Evolutionary conservation across 1,140 invertebrate genomes (phyloP), one percentile per base, ranked within the genome.

Genomic region (Zaprionus africanus): DNA sequence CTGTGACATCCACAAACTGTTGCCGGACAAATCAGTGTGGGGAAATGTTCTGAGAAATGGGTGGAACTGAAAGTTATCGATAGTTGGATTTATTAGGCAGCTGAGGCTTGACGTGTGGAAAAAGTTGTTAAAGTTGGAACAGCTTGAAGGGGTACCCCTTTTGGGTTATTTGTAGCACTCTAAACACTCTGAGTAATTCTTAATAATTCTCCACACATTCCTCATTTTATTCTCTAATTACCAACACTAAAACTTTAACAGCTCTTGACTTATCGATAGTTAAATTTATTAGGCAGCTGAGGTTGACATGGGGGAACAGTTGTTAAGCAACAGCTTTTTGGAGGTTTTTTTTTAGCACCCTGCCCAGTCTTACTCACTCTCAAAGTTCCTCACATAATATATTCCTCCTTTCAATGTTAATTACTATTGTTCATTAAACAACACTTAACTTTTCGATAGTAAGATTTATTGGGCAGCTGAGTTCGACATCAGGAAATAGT

Each of bases 1-100:
- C 31, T 63, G 61, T 63, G 61, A 53, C 59, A 49, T 46, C 15
- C 38, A 24, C 19, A n/a, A 28, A 43, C 41, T 15, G 38, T 56
- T 31, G 26, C 15, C 54, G 54, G 3, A 38, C 17, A 63, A 64
- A 53, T 17, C 49, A 41, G 49, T 53, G 7, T 15, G 7, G 28
- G 28, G 7, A 31, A 31, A 31, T 31, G 28, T 31, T 31, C 28
- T 31, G 28, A 31, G 28, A 31, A 31, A 6, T 31, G 7, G 28
- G 7, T 7, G 28, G 28, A 31, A 31, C 28, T 9, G 7, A 31
- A 9, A 31, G 41, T 46, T 46, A 17, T 46, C n/a, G n/a, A 22
- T 51, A 51, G 46, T 51, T 51, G 1, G 46, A 13, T 46, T 46
- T 46, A n/a, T 17, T n/a, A n/a, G 36, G 36, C 41, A n/a, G 41